A percentile compares a stretch with the other conserved stretches of the same genome.
These are phyloP conservation scores for Schizothorax lantsangensis DNA, from an alignment of 2,797 vertebrate species.

Conservation along the genomic window DNA sequence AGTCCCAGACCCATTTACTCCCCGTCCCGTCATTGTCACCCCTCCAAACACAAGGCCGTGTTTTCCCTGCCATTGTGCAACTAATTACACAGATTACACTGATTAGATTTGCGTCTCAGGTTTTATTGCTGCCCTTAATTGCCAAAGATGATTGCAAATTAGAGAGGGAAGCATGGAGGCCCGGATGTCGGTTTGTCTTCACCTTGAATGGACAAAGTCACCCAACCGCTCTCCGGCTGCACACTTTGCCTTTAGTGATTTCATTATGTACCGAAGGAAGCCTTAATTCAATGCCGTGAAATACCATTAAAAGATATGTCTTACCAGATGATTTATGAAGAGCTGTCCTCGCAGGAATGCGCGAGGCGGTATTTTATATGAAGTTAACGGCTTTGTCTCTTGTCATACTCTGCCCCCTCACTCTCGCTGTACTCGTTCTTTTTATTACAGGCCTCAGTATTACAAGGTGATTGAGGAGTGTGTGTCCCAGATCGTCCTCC, in stretches of 20 bases:
- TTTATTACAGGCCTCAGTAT: conserved; percentile 89
- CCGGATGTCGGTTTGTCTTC: conserved; percentile 68
- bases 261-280: conserved; percentile 72
- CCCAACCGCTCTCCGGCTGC: conserved; percentile 52
- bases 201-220: conserved; percentile 77
- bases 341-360: conserved; percentile 29
- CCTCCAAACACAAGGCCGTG: conserved; percentile 70
- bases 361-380: conserved; percentile 39
- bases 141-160: conserved; percentile 82
- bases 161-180: conserved; percentile 68
- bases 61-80: conserved; percentile 78
- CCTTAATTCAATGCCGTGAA: conserved; percentile 74
- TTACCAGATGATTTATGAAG: conserved; percentile 49
- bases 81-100: conserved; percentile 80
- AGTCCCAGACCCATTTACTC: conserved; percentile 66
- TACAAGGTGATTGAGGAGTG: conserved; percentile 98
- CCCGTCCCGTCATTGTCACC: conserved; percentile 63
- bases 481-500: conserved; percentile 93
- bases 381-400: conserved; percentile 50
- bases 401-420: conserved; percentile 22
- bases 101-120: conserved; percentile 81
- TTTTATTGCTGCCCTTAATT: conserved; percentile 80
- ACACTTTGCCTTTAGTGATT: conserved; percentile 74
- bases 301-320: conserved; percentile 59
- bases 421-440: conserved; percentile 4